Evolutionary conservation across 2,888 invertebrate species (phyloP).

Genomic region (Linnaemya tessellans): DNA sequence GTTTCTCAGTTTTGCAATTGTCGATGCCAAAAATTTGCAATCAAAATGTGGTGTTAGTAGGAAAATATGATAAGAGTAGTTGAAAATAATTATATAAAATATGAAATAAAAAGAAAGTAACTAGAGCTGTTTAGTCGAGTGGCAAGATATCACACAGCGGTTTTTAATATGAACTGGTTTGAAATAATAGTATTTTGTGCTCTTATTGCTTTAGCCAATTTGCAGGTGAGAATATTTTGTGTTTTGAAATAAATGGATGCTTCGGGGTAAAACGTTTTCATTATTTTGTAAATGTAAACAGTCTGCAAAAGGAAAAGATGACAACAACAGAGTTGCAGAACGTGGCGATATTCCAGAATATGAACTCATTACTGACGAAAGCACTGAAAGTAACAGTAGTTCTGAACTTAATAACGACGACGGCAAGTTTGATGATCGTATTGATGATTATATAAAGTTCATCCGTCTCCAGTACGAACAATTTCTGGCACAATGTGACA

Average conservation of each 20-base stretch:
- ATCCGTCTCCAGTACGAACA: neutral
- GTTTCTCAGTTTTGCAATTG: no score
- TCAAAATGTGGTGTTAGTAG: neutral
- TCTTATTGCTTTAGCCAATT: slow-evolving; percentile 1
- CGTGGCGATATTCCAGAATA: neutral
- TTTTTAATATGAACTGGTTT: slow-evolving; percentile 19
- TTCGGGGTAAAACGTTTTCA: no score
- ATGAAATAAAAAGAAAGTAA: neutral
- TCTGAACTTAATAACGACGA: no score
- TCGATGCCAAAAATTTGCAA: no score
- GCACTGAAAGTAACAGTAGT: neutral
- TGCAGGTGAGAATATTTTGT: neutral
- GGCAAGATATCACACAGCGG: neutral
- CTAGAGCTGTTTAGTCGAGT: slow-evolving; percentile 5
- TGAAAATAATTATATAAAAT: slow-evolving; percentile 21
- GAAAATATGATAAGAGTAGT: neutral
- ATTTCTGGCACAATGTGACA: neutral
- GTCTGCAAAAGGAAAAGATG: no score
- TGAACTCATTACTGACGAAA: neutral
- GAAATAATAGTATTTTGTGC: neutral
- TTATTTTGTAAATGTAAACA: no score
- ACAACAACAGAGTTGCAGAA: no score
- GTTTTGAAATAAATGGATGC: no score
- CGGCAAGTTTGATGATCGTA: neutral
- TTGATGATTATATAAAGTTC: neutral